Conservation (phyloP, 92 coral and sea anemone species). For the Actinostola sp. region DNA sequence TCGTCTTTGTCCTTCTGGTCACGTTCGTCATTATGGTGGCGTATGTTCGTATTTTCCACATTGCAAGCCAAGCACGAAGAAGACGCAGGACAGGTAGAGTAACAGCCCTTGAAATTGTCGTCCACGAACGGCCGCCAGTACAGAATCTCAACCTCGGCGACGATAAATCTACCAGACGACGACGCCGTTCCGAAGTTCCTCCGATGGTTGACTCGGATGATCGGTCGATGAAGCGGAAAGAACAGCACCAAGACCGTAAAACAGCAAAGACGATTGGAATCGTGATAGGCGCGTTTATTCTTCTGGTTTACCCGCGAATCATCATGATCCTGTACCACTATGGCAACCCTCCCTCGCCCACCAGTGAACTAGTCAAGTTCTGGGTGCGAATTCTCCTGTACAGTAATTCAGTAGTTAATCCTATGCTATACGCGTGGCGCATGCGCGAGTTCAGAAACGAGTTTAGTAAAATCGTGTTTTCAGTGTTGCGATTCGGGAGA, state of each 20-base stretch:
- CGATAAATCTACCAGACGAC: not conserved
- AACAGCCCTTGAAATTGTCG: not conserved
- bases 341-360: slow-evolving; percentile 10
- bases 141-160: not conserved
- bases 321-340: slow-evolving; percentile 63
- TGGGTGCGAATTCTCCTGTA: slow-evolving; percentile 73
- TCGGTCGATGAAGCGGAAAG: slow-evolving; percentile 20
- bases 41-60: slow-evolving; percentile 55
- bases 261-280: slow-evolving; percentile 68
- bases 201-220: not conserved
- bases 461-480: slow-evolving; percentile 23
- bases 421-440: slow-evolving; percentile 71
- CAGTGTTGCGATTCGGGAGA: slow-evolving; percentile 10
- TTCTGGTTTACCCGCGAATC: slow-evolving; percentile 72
- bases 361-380: slow-evolving; percentile 37
- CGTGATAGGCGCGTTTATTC: slow-evolving; percentile 62
- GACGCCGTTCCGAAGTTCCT: slow-evolving; percentile 8
- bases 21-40: slow-evolving; percentile 54
- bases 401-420: slow-evolving; percentile 64
- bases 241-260: slow-evolving; percentile 50
- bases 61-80: slow-evolving; percentile 34
- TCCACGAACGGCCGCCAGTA: not conserved
- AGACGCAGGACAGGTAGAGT: slow-evolving; percentile 7
- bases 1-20: slow-evolving; percentile 61
- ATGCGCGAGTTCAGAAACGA: slow-evolving; percentile 69